Base-by-base conservation (phyloP, 1,140 invertebrate species). In the Lepidostoma basale region DNA sequence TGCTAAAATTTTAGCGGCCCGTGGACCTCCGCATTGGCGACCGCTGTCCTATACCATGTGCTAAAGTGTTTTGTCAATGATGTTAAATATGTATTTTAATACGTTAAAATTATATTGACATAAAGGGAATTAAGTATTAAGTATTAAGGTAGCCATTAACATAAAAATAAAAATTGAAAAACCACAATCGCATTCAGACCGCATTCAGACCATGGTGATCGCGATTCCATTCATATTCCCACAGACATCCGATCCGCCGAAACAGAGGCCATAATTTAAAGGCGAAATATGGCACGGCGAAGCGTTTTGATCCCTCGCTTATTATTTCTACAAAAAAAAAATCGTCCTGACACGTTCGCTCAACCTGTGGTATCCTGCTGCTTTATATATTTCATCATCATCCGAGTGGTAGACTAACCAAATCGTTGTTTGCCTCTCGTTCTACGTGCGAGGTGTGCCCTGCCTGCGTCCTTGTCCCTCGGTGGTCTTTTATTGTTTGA, bases 271-370 rank as follows among this genome's bases (percentile, higher is more conserved):
- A 63, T 33, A 63, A 63, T 18, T 63, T 63, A 63, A 28, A 25
- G 14, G n/a, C 60, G 28, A 47, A 63, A 63, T 63, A 47, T 47
- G 28, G 60, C 28, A 45, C 42, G 42, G 44, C 28, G 18, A 47
- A 47, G 18, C 42, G 60, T 47, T 63, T 63, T 63, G 44, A 47
- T 63, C 44, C 42, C 33, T 40, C 47, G 58, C 45, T 39, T 67
- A 67, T 67, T 60, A 62, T 62, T 63, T 70, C 65, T 39, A 59
- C 1, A 45, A 5, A 25, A 44, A 70, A 62, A 67, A 66, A 63
- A 70, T 70, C 59, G 33, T 70, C 59, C 40, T 63, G 69, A 67
- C 69, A 70, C 69, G 64, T 70, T 63, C 63, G 56, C 47, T 62
- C 39, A 52, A 14, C 42, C 62, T 26, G 12, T 16, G 59, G 12